phyloP scores from a whole-genome alignment of 2,113 vertebrate species.

The Danionella cerebrum region DNA sequence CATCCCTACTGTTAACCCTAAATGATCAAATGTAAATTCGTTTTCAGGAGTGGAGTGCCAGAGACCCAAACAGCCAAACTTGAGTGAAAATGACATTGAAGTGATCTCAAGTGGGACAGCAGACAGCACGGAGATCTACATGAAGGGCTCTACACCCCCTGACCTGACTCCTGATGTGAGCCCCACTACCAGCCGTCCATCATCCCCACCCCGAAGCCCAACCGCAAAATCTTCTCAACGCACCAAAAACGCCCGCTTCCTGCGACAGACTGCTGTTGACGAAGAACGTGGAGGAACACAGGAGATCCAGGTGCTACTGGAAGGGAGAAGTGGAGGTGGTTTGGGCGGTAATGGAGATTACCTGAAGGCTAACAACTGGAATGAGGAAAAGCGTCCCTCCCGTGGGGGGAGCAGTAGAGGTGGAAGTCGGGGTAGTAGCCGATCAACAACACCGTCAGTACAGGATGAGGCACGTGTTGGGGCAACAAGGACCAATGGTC shows the following conservation, averaged over 20 bases:
- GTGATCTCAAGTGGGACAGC: conserved; percentile 80
- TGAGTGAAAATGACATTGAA: conserved; percentile 80
- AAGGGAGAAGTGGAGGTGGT: conserved; percentile 51
- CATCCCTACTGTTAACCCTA: background rate
- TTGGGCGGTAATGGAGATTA: conserved; percentile 47
- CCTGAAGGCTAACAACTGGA: conserved; percentile 72
- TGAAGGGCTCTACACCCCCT: conserved; percentile 83
- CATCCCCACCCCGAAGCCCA: conserved; percentile 73
- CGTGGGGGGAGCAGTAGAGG: conserved; percentile 45
- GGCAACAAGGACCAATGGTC: conserved; percentile 65
- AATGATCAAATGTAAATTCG: conserved; percentile 2
- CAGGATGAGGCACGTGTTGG: conserved; percentile 62
- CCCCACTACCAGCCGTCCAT: conserved; percentile 80
- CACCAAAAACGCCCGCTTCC: conserved; percentile 82
- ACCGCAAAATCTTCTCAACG: conserved; percentile 63
- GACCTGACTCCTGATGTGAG: conserved; percentile 80
- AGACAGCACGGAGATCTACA: conserved; percentile 90
- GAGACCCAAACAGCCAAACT: conserved; percentile 83
- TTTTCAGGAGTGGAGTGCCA: conserved; percentile 84
- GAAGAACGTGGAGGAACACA: conserved; percentile 64
- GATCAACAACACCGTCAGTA: conserved; percentile 36
- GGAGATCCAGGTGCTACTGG: conserved; percentile 68
- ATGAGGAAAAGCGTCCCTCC: conserved; percentile 68
- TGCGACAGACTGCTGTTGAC: conserved; percentile 81
- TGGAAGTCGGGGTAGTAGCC: conserved; percentile 55